Evolutionary conservation across 2,797 vertebrate genomes (phyloP), one percentile per base, ranked within the genome.

Genomic region (Carduelis carduelis): DNA sequence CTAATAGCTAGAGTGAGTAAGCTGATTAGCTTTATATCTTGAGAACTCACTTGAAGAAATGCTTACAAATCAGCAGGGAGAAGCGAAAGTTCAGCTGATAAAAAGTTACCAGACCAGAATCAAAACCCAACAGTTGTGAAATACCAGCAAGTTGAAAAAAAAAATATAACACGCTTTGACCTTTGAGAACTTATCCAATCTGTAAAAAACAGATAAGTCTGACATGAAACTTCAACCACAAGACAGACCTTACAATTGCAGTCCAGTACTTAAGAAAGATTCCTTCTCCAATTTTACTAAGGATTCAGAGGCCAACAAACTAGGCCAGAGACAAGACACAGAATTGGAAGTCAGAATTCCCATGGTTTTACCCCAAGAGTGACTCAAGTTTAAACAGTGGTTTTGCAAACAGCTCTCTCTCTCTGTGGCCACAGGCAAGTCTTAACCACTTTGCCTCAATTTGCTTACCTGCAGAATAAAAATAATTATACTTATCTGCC

Each of bases 341-440:
- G 46, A 61, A 84, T 72, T 6, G 2, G 83, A 77, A 89, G 59
- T 52, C 93, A 71, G 53, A 95, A 93, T 83, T 81, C 68, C 55
- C 87, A 82, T 46, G 63, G 56, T 95, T 95, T 95, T 94, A 81
- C 57, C 91, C 79, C 88, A 96, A 91, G 61, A 0, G 16, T 88
- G 84, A 93, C 91, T 96, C 95, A 91, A 93, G 75, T 79, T 94
- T 94, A 87, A 91, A 80, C 15, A 84, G 90, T 82, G 87, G 95
- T 83, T 97, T 96, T 70, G 79, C 90, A 93, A 88, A 15, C 55
- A 77, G 91, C 97, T 97, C 95, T 89, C 94, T 97, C 96, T 97
- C 96, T 83, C 89, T 89, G 93, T 91, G 95, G 87, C 92, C 94
- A 96, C 69, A 39, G 95, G 94, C 87, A 88, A 93, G 79, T 41